Base-by-base conservation (phyloP, 2,888 invertebrate species). In the Tetheella fluctuosa region DNA sequence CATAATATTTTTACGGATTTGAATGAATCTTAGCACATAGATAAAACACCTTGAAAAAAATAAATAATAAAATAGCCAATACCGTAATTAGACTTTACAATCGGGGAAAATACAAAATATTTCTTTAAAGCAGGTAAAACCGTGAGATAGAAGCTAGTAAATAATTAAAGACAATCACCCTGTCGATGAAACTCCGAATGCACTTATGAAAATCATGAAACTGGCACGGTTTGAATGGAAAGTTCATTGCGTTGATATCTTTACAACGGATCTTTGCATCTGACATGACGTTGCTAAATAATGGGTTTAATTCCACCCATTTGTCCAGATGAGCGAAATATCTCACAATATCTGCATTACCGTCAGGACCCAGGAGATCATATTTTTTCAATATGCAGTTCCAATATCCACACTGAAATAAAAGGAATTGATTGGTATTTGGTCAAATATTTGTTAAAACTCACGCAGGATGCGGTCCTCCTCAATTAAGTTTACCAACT, bases 231-330 rank as follows among this genome's bases (percentile, higher is more conserved):
- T 60, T 61, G 13, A 89, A 12, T 0, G 88, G 89, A 52, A 85
- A 61, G 2, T 60, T 64, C 23, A 67, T 17, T 52, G 72, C 62
- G 17, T 68, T 70, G 0, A 13, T 7, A 12, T 79, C 74, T 23
- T 79, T 84, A 65, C 90, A 90, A 53, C 70, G 58, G 0, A 69
- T 58, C 64, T 86, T 87, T 0, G 85, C 88, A 13, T 73, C 76
- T 0, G 69, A 8, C 63, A 89, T 76, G 0, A 81, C 73, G 0
- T 71, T 73, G 2, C 62, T 64, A 63, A 89, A 90, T 1, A 65
- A 64, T 0, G 81, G 80, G 42, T 90, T 90, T 0, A 88, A 65
- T 1, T 74, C 67, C 0, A 79, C 79, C 90, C 90, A 91, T 52
- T 77, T 76, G 48, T 86, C 83, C 0, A 91, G 74, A 62, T 90